Conservation (phyloP, 1,140 invertebrate genomes). For the Vollenhovia emeryi region DNA sequence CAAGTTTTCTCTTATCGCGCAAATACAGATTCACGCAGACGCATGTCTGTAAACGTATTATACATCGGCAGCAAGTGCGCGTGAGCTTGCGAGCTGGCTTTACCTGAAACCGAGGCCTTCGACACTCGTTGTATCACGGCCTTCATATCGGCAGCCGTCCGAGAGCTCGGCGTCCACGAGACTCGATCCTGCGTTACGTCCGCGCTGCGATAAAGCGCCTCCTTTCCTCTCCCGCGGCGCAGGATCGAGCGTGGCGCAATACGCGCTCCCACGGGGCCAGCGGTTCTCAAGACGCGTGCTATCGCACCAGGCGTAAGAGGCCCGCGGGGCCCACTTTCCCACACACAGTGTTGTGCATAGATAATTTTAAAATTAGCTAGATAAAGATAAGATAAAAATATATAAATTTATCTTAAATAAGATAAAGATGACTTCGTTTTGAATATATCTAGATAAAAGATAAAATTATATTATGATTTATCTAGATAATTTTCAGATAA, state of each 20-base stretch:
- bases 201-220: too few relatives aligned
- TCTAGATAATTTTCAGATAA: too few relatives aligned
- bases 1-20: constrained; percentile 43
- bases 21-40: constrained; percentile 54
- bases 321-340: too few relatives aligned
- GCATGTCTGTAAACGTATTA: constrained; percentile 33
- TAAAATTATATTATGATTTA: too few relatives aligned
- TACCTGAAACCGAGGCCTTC: constrained; percentile 91
- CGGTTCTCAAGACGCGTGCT: background rate
- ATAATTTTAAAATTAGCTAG: too few relatives aligned
- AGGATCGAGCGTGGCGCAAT: background rate
- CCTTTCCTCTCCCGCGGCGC: background rate
- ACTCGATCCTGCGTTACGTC: background rate
- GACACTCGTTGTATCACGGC: constrained; percentile 91
- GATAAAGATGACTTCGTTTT: too few relatives aligned
- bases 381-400: too few relatives aligned
- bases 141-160: constrained; percentile 85
- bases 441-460: too few relatives aligned
- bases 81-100: constrained; percentile 53
- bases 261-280: background rate
- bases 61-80: background rate
- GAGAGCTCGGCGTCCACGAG: background rate
- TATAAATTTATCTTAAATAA: too few relatives aligned
- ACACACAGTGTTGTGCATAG: too few relatives aligned
- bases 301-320: too few relatives aligned